Percentiles rank a stretch among this genome's conserved stretches.
Evolutionary conservation across 2,888 invertebrate genomes (phyloP).

Genomic region (Coremacera marginata): DNA sequence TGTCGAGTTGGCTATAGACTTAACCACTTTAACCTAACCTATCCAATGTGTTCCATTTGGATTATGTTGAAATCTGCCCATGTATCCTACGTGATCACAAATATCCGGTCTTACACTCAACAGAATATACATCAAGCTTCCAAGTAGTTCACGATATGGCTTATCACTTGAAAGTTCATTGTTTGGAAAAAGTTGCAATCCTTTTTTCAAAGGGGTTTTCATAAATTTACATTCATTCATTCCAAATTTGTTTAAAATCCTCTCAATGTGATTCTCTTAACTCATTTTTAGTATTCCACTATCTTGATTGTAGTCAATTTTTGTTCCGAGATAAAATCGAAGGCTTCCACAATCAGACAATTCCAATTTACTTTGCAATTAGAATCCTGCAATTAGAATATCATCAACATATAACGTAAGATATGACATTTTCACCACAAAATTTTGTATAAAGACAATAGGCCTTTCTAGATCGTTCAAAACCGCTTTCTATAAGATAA

Average conservation of each 20-base stretch:
- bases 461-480: constrained; percentile 29
- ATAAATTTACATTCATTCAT: constrained; percentile 27
- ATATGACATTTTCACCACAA: not conserved
- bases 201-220: constrained; percentile 37
- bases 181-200: constrained; percentile 6
- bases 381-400: constrained; percentile 24
- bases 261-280: constrained; percentile 22
- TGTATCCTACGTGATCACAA: not conserved
- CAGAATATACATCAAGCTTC: constrained; percentile 35
- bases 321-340: constrained; percentile 28
- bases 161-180: not conserved
- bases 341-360: constrained; percentile 34
- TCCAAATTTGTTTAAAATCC: constrained; percentile 20
- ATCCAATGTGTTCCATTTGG: too few species aligned
- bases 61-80: too few species aligned
- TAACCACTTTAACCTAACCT: too few species aligned
- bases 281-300: constrained; percentile 6
- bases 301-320: constrained; percentile 8
- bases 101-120: constrained; percentile 26
- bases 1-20: too few species aligned
- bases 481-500: not conserved
- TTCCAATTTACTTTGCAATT: constrained; percentile 26
- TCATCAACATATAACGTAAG: too few species aligned
- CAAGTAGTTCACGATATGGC: constrained; percentile 31
- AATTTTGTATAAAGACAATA: constrained; percentile 35